Base-by-base conservation (phyloP, 2,113 vertebrate species). In the Cephalopholis sonnerati region DNA sequence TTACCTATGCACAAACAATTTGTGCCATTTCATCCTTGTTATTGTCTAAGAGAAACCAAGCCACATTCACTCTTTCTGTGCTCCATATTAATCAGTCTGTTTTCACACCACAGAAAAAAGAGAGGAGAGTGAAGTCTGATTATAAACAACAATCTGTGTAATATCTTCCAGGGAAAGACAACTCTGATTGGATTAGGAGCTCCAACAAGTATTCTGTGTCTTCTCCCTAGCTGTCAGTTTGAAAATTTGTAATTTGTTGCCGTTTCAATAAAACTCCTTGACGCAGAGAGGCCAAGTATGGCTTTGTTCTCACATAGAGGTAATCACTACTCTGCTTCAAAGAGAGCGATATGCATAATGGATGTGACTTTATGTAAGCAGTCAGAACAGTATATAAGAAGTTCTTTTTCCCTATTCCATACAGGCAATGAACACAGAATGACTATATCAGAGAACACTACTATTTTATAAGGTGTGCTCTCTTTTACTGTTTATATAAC, bases 1-100 rank as follows among this genome's bases (percentile, higher is more conserved):
- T 78, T 12, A 71, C 63, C 68, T 78, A 29, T 36, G 3, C 59
- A 51, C 59, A 57, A 74, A 84, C n/a, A 0, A 67, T 68, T 66
- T 72, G 13, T 50, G 29, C 41, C 41, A 46, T 29, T 66, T 8
- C 79, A 50, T 73, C 25, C 27, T 16, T 69, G n/a, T 80, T 36
- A 57, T 67, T 59, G 62, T 68, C 27, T 50, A 16, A 70, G 29
- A 46, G 41, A 46, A 65, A 50, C 17, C 16, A 22, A 58, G 29
- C 10, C 13, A 25, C 16, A 50, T 76, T 79, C 11, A 53, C 68
- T 77, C 8, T 11, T 10, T 36, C 66, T 46, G 4, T 57, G 27
- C 8, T 25, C 41, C 32, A 36, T 36, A 36, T 36, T 36, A 36
- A 36, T 7, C 5, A 36, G 11, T 62, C 39, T 75, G 44, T 71